Percentiles rank a stretch among this genome's conserved stretches.
Conservation (phyloP, 2,888 invertebrate species). For the Dendrolimus pini region DNA sequence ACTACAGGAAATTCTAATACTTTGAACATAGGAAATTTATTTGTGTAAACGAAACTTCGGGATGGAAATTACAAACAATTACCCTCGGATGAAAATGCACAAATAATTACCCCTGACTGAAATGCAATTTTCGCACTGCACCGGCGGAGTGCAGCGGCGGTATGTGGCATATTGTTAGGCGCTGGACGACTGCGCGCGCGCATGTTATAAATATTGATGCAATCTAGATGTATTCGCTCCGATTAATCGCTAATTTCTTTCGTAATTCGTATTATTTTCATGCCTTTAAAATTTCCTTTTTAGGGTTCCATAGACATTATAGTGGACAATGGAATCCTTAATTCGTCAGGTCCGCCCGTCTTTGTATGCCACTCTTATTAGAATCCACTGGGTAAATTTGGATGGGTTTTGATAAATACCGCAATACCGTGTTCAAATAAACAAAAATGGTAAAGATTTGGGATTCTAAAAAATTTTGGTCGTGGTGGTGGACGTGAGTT, state of each 20-base stretch:
- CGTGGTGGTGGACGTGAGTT: too few species aligned
- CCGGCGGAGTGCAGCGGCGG: conserved; percentile 54
- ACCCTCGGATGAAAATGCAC: neutral
- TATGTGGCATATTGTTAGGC: conserved; percentile 25
- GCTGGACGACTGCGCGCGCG: conserved; percentile 33
- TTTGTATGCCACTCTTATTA: too few species aligned
- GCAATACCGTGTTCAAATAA: too few species aligned
- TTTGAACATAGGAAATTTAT: too few species aligned
- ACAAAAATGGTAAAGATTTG: too few species aligned
- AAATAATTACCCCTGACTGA: conserved; percentile 3
- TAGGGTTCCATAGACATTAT: too few species aligned
- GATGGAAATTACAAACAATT: neutral
- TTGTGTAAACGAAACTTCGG: neutral
- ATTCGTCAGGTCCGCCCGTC: too few species aligned
- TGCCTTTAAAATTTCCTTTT: conserved; percentile 10
- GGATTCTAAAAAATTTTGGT: too few species aligned
- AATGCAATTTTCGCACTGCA: conserved; percentile 47
- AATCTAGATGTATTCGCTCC: conserved; percentile 60
- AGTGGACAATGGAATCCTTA: too few species aligned
- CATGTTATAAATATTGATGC: conserved; percentile 67
- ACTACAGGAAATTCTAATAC: too few species aligned
- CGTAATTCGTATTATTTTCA: conserved; percentile 40
- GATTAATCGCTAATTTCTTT: conserved; percentile 59
- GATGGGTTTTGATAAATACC: too few species aligned
- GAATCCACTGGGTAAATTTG: too few species aligned